A percentile compares a stretch with the other conserved stretches of the same genome.
Evolutionary conservation across 35 echinoderm and acorn worm genomes (phyloP).

Genomic region (Anneissia japonica): DNA sequence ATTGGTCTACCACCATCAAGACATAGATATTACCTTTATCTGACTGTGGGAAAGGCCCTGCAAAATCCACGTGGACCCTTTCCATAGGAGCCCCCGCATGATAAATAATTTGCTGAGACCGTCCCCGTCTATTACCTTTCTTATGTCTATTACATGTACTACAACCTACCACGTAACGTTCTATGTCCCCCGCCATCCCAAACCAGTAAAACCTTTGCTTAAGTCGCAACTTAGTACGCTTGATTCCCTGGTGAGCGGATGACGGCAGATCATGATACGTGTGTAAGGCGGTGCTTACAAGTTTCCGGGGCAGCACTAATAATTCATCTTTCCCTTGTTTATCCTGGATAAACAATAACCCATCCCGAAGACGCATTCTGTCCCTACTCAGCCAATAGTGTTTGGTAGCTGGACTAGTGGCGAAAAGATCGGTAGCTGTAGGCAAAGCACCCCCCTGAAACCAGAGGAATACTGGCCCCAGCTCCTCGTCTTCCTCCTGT

Average conservation of each 20-base stretch:
- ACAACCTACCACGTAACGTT: no score
- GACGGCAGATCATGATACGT: neutral
- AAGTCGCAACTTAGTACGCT: neutral
- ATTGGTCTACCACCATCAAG: conserved; percentile 1
- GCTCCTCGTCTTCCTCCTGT: conserved; percentile 7
- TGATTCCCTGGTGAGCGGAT: neutral
- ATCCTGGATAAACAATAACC: conserved; percentile 4
- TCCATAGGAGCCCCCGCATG: conserved; percentile 43
- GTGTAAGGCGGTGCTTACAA: neutral
- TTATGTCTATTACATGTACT: no score
- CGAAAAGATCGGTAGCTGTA: neutral
- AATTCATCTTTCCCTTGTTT: neutral
- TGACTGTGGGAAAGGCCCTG: neutral
- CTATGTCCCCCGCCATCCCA: conserved; percentile 4
- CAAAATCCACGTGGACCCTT: conserved; percentile 24
- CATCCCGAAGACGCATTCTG: neutral
- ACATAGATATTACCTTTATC: neutral
- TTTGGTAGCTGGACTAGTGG: neutral
- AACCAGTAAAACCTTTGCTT: conserved; percentile 36
- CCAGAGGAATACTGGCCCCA: conserved; percentile 5
- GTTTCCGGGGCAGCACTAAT: neutral
- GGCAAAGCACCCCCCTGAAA: neutral
- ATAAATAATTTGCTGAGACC: neutral
- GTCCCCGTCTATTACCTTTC: neutral
- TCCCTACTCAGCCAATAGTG: conserved; percentile 37